A percentile compares a stretch with the other conserved stretches of the same genome.
These are phyloP conservation scores for Reticulitermes lucifugus DNA, from an alignment of 2,888 invertebrate species.

Conservation along the genomic window DNA sequence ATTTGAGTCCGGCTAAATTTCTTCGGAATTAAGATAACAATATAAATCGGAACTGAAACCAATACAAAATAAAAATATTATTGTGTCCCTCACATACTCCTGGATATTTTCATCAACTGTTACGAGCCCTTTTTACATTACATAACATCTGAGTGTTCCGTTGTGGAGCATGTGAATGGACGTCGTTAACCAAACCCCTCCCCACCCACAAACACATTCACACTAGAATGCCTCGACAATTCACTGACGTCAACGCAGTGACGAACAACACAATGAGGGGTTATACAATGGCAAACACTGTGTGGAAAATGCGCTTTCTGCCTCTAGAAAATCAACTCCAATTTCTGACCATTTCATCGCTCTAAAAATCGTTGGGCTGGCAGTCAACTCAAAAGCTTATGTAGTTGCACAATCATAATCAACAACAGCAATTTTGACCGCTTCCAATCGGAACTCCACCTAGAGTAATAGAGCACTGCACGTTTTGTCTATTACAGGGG, in stretches of 20 bases:
- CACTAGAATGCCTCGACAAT: not conserved
- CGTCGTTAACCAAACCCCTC: slow-evolving; percentile 36
- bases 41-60: too few relatives aligned
- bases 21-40: too few relatives aligned
- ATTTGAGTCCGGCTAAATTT: too few relatives aligned
- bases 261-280: not conserved
- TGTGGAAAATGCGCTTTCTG: slow-evolving; percentile 7
- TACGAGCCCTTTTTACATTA: not conserved
- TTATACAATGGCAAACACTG: slow-evolving; percentile 17
- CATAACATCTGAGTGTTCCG: not conserved
- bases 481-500: not conserved
- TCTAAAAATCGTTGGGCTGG: not conserved
- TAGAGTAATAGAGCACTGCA: not conserved
- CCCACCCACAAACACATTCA: not conserved
- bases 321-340: slow-evolving; percentile 35
- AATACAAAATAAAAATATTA: too few relatives aligned
- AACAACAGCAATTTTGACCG: slow-evolving; percentile 6
- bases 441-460: not conserved
- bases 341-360: slow-evolving; percentile 31
- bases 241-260: not conserved
- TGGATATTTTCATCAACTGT: not conserved
- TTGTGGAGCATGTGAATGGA: slow-evolving; percentile 37
- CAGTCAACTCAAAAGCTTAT: not conserved
- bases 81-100: not conserved
- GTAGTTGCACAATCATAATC: slow-evolving; percentile 4